phyloP scores from a whole-genome alignment of 2,888 invertebrate species.

The Philereme vetulata region DNA sequence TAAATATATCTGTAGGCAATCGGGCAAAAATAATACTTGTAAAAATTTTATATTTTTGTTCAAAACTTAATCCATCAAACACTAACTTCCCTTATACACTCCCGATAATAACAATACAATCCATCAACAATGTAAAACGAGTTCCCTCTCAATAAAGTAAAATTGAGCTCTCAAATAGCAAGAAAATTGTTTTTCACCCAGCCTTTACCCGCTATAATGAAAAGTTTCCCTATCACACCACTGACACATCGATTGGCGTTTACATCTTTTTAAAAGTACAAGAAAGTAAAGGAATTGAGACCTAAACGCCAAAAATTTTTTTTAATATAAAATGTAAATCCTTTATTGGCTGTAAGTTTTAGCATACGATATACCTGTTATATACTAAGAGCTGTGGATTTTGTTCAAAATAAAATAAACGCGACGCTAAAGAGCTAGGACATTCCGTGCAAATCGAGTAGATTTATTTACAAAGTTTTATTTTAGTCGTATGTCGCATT shows the following conservation, averaged over 20 bases:
- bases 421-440: not conserved
- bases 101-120: conserved; percentile 48
- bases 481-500: too few relatives aligned
- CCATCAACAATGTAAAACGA: conserved; percentile 59
- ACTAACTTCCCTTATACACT: conserved; percentile 23
- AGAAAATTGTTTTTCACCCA: conserved; percentile 75
- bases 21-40: not conserved
- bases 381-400: too few relatives aligned
- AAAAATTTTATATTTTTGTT: conserved; percentile 9
- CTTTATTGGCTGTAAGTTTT: too few relatives aligned
- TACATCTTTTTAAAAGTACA: conserved; percentile 75
- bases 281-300: conserved; percentile 62
- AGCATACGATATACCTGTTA: too few relatives aligned
- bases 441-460: not conserved
- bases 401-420: too few relatives aligned
- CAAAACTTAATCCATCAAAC: conserved; percentile 27
- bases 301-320: conserved; percentile 59
- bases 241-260: conserved; percentile 80
- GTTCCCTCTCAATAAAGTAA: conserved; percentile 75
- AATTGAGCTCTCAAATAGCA: conserved; percentile 73
- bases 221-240: conserved; percentile 78
- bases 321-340: too few relatives aligned
- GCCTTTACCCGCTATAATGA: conserved; percentile 64
- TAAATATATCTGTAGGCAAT: too few relatives aligned
- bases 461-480: not conserved